These are phyloP conservation scores for Euzophera pinguis DNA, from an alignment of 2,888 invertebrate genomes.

Conservation along the genomic window DNA sequence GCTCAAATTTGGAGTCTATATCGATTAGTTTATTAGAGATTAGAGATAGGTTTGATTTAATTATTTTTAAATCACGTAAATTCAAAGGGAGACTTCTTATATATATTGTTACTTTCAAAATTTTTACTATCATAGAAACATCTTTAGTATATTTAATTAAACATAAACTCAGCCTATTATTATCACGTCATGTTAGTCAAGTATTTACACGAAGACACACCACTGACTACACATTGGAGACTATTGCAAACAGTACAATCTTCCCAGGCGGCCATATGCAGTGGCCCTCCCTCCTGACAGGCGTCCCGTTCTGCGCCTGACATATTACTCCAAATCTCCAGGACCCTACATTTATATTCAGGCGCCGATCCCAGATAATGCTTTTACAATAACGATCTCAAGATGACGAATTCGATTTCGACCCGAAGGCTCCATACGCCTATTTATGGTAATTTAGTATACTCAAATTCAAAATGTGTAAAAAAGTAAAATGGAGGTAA, in stretches of 20 bases:
- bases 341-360: constrained; percentile 67
- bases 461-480: constrained; percentile 29
- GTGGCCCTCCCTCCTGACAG: constrained; percentile 21
- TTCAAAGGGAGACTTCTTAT: too few relatives aligned
- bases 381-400: constrained; percentile 70
- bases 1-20: too few relatives aligned
- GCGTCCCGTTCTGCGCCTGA: constrained; percentile 43
- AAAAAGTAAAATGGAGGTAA: constrained; percentile 20
- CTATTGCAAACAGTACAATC: not conserved
- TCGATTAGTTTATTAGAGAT: too few relatives aligned
- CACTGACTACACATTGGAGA: not conserved
- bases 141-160: too few relatives aligned
- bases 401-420: constrained; percentile 63
- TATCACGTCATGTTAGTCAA: too few relatives aligned
- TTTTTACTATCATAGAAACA: too few relatives aligned
- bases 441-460: constrained; percentile 47
- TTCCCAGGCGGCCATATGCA: constrained; percentile 2
- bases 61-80: too few relatives aligned
- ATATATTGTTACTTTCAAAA: too few relatives aligned
- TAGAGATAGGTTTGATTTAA: too few relatives aligned
- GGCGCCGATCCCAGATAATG: constrained; percentile 64
- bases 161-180: too few relatives aligned
- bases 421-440: constrained; percentile 41
- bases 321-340: constrained; percentile 63
- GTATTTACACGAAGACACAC: not conserved